Base-by-base conservation (phyloP, 2,113 vertebrate genomes). In the Siphamia tubifer region DNA sequence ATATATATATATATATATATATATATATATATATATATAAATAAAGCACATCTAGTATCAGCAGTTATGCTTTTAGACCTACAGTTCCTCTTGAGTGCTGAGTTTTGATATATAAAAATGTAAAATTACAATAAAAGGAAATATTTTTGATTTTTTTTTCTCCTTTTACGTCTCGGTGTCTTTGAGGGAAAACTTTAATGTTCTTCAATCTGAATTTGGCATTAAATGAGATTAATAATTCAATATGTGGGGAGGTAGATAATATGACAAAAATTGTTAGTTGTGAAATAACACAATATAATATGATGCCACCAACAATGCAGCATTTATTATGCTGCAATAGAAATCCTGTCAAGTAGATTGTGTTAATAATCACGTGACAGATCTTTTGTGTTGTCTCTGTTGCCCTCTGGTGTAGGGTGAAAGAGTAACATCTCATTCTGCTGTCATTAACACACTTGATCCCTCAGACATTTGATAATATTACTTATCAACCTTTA, bases 81-180 rank as follows among this genome's bases (percentile, higher is more conserved):
- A 68, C 40, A 53, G 21, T 79, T 75, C 61, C 79, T 74, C 85
- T 77, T 63, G 77, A 80, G 82, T 52, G 20, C 2, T 15, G 25
- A 0, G 60, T 89, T 91, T 91, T 87, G 80, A 91, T 89, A 91
- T 86, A 84, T 85, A 78, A 70, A 64, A 45, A 30, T 80, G 54
- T 72, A 66, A 81, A 88, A 78, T 21, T n/a, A 43, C 20, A 87
- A 90, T 88, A 69, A 87, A 89, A 85, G 28, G 17, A 79, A 28
- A 56, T 45, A 36, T 85, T 81, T 82, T 81, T 84, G 27, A 71
- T 19, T 51, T 53, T 51, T 58, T 68, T 58, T 68, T 65, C 72
- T 2, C 15, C 66, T 71, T 8, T 62, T 0, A 68, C 11, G 8
- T 66, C 23, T 54, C 7, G 24, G 13, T 6, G 4, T 25, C 8